Base-by-base conservation (phyloP, 2,888 invertebrate species). In the Pyrgus malvae region DNA sequence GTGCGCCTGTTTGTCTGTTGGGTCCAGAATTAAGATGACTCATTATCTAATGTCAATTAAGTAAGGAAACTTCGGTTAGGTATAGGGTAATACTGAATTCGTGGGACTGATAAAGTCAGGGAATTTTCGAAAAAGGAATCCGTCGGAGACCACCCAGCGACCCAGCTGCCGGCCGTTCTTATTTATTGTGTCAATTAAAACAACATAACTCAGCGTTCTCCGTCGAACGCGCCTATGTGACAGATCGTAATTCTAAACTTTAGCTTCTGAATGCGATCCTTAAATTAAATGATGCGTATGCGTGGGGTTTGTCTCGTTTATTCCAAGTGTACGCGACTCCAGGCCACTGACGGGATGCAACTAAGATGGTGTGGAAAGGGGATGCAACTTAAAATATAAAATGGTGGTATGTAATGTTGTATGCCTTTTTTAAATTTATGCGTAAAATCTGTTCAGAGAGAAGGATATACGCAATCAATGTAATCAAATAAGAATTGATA, bases 121-220 rank as follows among this genome's bases (percentile, higher is more conserved):
- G 78, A 76, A 80, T 81, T 76, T 75, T 77, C 67, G 66, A 68
- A 80, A 69, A 70, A 74, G 71, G 74, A 72, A 77, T 72, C 66
- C 71, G 69, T 62, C 53, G 57, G 60, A 66, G 85, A 83, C 85
- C 86, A 85, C 87, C 85, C 86, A 80, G 64, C 65, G 64, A 66
- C 70, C 65, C 76, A 71, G 76, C 72, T 72, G 70, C 65, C 68
- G 63, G 55, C 59, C 61, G 58, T 60, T 59, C 67, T 81, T 80
- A 85, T 87, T 88, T 88, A 87, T 86, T 82, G 83, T 82, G 78
- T 84, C 87, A 88, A 88, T 89, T 89, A 88, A 86, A 82, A 80
- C 81, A 78, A 79, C 84, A 84, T 87, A 88, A 85, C 76, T 81
- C 80, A 75, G 68, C 70, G 70, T 66, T 61, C 60, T 61, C 62